Evolutionary conservation across 1,140 invertebrate genomes (phyloP), one percentile per base, ranked within the genome.

Genomic region (Leptinotarsa undecemlineata): DNA sequence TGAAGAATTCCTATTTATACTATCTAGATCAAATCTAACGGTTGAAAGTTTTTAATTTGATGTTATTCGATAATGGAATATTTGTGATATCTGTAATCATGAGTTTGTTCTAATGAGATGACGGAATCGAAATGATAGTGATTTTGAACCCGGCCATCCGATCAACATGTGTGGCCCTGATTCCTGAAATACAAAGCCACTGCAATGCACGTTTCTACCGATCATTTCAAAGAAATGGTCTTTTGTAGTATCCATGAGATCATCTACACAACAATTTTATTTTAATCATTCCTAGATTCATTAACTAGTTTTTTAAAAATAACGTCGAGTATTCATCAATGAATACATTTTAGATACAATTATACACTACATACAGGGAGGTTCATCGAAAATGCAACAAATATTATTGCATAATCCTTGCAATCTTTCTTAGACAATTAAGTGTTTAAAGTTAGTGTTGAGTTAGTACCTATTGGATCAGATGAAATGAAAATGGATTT

Each of bases 141-240:
- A 64, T 72, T 72, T 48, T 33, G 71, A 68, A 62, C 11, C 48
- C 71, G 71, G 72, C 73, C 71, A 67, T 64, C 11, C 71, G 20
- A 64, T 64, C 71, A 60, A 51, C 75, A 77, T 77, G 76, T 77
- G 76, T 77, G 76, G 76, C 67, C 76, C 69, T 77, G 76, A 77
- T 77, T 74, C 69, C 62, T 66, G 60, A 63, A 70, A 77, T 72
- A 74, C 76, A 77, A 77, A 77, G 72, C 68, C 72, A 77, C 71
- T 71, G 26, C 66, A 61, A 72, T 66, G 73, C 72, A 72, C 74
- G 75, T 76, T 76, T 74, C 72, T 69, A 67, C 72, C 73, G 70
- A 75, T 75, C 74, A 74, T 60, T 78, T 76, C 77, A 70, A 73
- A 72, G 77, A 78, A 78, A 74, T 78, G 72, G 76, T 78, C 74